A percentile compares a stretch with the other conserved stretches of the same genome.
Conservation (phyloP, 2,888 invertebrate genomes). For the Branchellion lobata region DNA sequence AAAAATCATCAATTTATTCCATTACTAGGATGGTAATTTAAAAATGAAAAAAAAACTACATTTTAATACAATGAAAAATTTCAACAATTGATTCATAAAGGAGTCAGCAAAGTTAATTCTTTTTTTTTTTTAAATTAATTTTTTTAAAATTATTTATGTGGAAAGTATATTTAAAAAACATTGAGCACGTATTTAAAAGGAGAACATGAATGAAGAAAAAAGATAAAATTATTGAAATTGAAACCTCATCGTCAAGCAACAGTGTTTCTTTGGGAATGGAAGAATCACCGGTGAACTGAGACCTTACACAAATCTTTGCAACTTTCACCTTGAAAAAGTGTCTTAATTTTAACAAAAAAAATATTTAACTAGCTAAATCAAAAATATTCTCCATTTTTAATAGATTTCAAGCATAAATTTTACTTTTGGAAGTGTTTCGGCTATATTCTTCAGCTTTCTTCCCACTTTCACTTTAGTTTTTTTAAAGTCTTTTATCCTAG, state of each 20-base stretch:
- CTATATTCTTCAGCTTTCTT: conserved; percentile 4
- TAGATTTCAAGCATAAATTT: not conserved
- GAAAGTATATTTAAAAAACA: too few relatives aligned
- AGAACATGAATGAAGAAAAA: too few relatives aligned
- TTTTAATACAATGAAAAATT: not conserved
- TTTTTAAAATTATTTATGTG: too few relatives aligned
- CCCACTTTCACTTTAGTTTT: not conserved
- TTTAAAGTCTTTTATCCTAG: not conserved
- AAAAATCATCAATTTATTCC: not conserved
- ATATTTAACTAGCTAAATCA: not conserved
- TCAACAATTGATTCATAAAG: not conserved
- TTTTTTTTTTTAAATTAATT: too few relatives aligned
- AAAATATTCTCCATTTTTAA: not conserved
- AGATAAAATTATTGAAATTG: not conserved
- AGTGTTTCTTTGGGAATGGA: not conserved
- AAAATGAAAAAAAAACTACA: not conserved
- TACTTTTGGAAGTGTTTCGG: not conserved
- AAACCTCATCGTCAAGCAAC: conserved; percentile 10
- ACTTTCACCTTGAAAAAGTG: conserved; percentile 10
- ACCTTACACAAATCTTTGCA: not conserved
- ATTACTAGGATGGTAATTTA: too few relatives aligned
- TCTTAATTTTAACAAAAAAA: not conserved
- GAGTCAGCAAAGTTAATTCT: too few relatives aligned
- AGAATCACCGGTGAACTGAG: not conserved
- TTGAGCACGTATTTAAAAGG: too few relatives aligned